Evolutionary conservation across 2,113 vertebrate genomes (phyloP).

Genomic region (Rhagologus leucostigma): DNA sequence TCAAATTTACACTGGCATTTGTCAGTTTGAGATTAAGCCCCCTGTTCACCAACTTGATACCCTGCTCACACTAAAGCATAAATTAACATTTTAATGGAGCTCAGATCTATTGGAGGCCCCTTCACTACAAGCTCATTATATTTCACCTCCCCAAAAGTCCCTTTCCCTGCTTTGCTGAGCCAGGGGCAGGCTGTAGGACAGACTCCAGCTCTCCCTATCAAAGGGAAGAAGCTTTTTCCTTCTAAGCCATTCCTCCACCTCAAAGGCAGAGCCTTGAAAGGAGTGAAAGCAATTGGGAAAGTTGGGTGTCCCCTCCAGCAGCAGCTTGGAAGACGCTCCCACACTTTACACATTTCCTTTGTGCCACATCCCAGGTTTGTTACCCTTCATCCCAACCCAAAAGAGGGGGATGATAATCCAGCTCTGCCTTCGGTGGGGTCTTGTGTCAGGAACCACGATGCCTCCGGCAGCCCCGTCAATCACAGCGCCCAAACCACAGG

Average conservation of each 20-base stretch:
- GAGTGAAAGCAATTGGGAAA: neutral
- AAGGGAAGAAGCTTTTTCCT: neutral
- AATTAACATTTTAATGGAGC: slow-evolving; percentile 55
- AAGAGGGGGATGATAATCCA: neutral
- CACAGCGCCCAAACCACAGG: neutral
- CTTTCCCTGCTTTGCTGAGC: neutral
- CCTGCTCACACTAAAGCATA: slow-evolving; percentile 16
- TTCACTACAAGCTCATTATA: slow-evolving; percentile 3
- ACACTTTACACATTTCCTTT: neutral
- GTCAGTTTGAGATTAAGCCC: slow-evolving; percentile 33
- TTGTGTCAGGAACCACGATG: neutral
- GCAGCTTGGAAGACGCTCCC: neutral
- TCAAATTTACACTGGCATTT: slow-evolving; percentile 21
- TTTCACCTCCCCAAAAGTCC: neutral
- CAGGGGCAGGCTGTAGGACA: neutral
- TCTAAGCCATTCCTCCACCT: neutral
- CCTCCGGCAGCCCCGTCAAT: neutral
- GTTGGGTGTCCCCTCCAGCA: neutral
- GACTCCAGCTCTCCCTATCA: neutral
- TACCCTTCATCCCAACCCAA: neutral
- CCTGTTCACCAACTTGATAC: slow-evolving; percentile 17
- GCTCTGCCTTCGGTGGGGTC: neutral
- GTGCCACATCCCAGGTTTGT: neutral
- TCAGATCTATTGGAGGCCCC: slow-evolving; percentile 1
- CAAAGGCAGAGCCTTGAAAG: neutral